Percentiles rank a stretch among this genome's conserved stretches.
Evolutionary conservation across 2,797 vertebrate genomes (phyloP).

Genomic region (Gouania willdenowi): DNA sequence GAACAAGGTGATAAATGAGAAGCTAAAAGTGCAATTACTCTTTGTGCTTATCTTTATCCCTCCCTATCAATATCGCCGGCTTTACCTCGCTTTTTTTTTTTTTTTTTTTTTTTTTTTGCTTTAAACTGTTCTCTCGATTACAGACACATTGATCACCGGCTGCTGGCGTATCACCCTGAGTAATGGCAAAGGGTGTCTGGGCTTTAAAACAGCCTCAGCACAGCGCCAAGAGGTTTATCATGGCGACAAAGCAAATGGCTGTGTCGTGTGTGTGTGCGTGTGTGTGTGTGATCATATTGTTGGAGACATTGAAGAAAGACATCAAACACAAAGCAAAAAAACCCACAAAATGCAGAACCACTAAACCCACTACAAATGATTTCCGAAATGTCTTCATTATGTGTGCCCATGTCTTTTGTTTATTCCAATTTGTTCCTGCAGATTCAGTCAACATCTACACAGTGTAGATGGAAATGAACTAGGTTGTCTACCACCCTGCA

Average conservation of each 20-base stretch:
- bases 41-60: slow-evolving; percentile 56
- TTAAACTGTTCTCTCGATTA: slow-evolving; percentile 43
- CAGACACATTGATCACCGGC: slow-evolving; percentile 75
- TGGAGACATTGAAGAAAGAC: slow-evolving; percentile 56
- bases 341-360: slow-evolving; percentile 23
- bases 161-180: slow-evolving; percentile 71
- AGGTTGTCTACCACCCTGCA: too few species aligned
- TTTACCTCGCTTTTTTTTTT: slow-evolving; percentile 50
- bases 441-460: too few species aligned
- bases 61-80: slow-evolving; percentile 58
- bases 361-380: slow-evolving; percentile 39
- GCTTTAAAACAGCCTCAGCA: slow-evolving; percentile 54
- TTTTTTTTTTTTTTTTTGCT: too few species aligned
- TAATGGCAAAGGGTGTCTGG: slow-evolving; percentile 75
- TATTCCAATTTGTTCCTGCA: background rate
- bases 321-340: slow-evolving; percentile 62
- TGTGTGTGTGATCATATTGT: slow-evolving; percentile 34
- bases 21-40: slow-evolving; percentile 71
- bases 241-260: slow-evolving; percentile 58
- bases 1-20: slow-evolving; percentile 56
- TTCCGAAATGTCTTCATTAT: slow-evolving; percentile 33
- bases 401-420: slow-evolving; percentile 6
- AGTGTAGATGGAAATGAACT: too few species aligned
- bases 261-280: slow-evolving; percentile 22
- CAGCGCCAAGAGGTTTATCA: slow-evolving; percentile 59